phyloP scores from a whole-genome alignment of 2,888 invertebrate genomes.

The Clitarchus hookeri region DNA sequence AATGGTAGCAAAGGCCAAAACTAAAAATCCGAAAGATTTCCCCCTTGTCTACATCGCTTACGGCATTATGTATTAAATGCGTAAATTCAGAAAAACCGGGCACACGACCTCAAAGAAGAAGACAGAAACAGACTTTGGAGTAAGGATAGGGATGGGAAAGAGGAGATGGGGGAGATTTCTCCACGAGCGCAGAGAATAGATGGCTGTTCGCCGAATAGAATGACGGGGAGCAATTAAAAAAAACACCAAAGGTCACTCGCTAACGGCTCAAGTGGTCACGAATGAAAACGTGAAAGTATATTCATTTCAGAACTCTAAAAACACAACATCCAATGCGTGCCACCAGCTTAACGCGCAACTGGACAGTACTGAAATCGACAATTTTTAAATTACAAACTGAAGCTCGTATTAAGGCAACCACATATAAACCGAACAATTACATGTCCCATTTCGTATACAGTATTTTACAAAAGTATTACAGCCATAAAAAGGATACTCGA shows the following conservation, averaged over 20 bases:
- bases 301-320: neutral
- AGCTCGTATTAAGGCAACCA: no score
- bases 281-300: neutral
- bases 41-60: neutral
- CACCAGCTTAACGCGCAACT: no score
- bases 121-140: neutral
- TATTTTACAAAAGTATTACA: no score
- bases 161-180: neutral
- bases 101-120: neutral
- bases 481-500: no score
- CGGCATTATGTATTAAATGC: neutral
- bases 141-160: neutral
- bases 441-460: no score
- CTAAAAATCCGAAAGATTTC: no score
- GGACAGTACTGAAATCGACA: no score
- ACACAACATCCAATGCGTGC: no score
- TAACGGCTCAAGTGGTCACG: neutral
- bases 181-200: no score
- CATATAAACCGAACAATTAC: no score
- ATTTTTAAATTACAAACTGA: no score
- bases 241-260: neutral
- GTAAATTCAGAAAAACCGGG: neutral
- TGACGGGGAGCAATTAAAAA: neutral
- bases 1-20: no score
- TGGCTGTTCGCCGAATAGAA: neutral